Evolutionary conservation across 35 echinoderm and acorn worm species (phyloP).

Genomic region (Apostichopus parvimensis): DNA sequence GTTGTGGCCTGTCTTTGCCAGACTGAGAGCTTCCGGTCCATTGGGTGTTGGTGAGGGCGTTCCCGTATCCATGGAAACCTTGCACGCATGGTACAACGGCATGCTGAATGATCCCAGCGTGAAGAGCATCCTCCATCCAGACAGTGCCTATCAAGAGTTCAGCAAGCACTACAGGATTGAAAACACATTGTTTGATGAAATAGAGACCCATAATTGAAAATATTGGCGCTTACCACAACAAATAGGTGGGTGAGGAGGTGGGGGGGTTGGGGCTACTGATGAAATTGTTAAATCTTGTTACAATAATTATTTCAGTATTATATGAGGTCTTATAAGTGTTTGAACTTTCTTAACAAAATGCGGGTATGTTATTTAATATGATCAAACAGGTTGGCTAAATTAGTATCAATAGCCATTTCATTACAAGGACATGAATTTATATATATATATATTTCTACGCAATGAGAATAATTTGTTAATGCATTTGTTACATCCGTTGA

Average conservation of each 20-base stretch:
- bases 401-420: too few species aligned
- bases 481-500: too few species aligned
- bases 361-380: too few species aligned
- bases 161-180: slow-evolving; percentile 46
- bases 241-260: not conserved
- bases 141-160: slow-evolving; percentile 44
- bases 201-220: slow-evolving; percentile 39
- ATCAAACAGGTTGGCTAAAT: too few species aligned
- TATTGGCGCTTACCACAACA: not conserved
- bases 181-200: slow-evolving; percentile 50
- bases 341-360: too few species aligned
- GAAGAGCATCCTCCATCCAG: slow-evolving; percentile 35
- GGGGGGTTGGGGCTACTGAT: too few species aligned
- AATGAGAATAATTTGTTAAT: too few species aligned
- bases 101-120: slow-evolving; percentile 18
- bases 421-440: too few species aligned
- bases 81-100: not conserved
- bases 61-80: not conserved
- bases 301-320: too few species aligned
- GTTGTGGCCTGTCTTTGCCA: slow-evolving; percentile 49
- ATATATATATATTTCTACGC: too few species aligned
- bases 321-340: too few species aligned
- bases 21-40: not conserved
- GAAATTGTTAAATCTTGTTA: too few species aligned
- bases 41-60: slow-evolving; percentile 25